Evolutionary conservation across 1,140 invertebrate species (phyloP).

Genomic region (Drosophila pectinifera): DNA sequence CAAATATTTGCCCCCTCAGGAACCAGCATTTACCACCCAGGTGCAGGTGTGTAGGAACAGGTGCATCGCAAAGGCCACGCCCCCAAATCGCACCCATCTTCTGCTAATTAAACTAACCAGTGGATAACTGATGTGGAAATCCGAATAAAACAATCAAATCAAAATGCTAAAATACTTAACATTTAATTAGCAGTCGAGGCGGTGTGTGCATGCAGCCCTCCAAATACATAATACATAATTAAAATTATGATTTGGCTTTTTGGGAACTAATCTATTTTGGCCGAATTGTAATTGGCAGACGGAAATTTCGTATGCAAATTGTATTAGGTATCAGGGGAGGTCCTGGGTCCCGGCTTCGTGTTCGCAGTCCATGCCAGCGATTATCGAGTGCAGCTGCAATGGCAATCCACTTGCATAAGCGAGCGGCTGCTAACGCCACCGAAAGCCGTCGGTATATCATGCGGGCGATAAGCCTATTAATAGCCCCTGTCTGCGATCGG

Average conservation of each 20-base stretch:
- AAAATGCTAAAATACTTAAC: slow-evolving; percentile 44
- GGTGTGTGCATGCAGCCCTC: slow-evolving; percentile 2
- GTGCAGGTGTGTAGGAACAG: neutral
- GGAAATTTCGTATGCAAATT: slow-evolving; percentile 58
- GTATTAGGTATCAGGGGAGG: slow-evolving; percentile 52
- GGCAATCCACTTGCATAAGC: slow-evolving; percentile 42
- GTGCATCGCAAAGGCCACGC: slow-evolving; percentile 4
- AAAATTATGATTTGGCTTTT: slow-evolving; percentile 73
- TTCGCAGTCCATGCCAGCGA: slow-evolving; percentile 56
- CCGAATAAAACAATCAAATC: slow-evolving; percentile 45
- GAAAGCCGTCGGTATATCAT: slow-evolving; percentile 75
- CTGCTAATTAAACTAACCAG: slow-evolving; percentile 42
- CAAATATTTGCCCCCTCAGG: slow-evolving; percentile 59
- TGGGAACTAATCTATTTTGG: slow-evolving; percentile 63
- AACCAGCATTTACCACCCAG: slow-evolving; percentile 29
- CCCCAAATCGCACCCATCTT: slow-evolving; percentile 18
- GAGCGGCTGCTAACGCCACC: slow-evolving; percentile 53
- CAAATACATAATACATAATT: slow-evolving; percentile 60
- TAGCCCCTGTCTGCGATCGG: slow-evolving; percentile 75
- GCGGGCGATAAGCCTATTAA: slow-evolving; percentile 80
- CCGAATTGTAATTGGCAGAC: slow-evolving; percentile 63
- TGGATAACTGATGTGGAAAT: slow-evolving; percentile 5
- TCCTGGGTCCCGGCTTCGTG: neutral
- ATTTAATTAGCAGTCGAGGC: slow-evolving; percentile 49
- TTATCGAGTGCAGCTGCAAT: slow-evolving; percentile 50